Evolutionary conservation across 1,140 invertebrate species (phyloP).

Genomic region (Brachionus paranguensis): DNA sequence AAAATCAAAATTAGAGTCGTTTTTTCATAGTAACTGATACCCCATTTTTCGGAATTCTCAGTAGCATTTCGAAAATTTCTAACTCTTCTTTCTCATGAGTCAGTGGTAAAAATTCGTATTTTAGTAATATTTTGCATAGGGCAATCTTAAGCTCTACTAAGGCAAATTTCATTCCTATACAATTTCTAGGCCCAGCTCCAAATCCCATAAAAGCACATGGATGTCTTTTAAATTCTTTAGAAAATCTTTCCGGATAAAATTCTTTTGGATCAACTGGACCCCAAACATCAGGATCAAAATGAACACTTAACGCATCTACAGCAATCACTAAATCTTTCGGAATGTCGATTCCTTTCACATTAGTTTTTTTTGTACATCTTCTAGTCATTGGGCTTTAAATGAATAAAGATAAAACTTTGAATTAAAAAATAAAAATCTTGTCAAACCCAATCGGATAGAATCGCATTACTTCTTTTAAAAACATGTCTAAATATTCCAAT

Average conservation of each 20-base stretch:
- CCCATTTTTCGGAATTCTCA: neutral
- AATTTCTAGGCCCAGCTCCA: conserved; percentile 52
- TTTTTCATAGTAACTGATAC: neutral
- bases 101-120: conserved; percentile 31
- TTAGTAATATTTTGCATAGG: conserved; percentile 36
- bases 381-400: conserved; percentile 44
- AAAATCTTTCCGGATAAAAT: conserved; percentile 49
- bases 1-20: neutral
- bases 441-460: neutral
- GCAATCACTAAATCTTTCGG: conserved; percentile 50
- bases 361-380: conserved; percentile 45
- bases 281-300: conserved; percentile 51
- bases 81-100: conserved; percentile 33
- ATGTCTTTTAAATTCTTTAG: conserved; percentile 42
- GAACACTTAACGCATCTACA: conserved; percentile 50
- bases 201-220: conserved; percentile 50
- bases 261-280: conserved; percentile 44
- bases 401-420: conserved; percentile 41
- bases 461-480: conserved; percentile 19
- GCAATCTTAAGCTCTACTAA: conserved; percentile 49
- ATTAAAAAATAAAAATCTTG: neutral
- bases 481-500: neutral
- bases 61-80: conserved; percentile 34
- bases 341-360: conserved; percentile 46
- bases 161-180: conserved; percentile 52